Evolutionary conservation across 2,797 vertebrate species (phyloP).

Genomic region (Tokudaia muenninki): DNA sequence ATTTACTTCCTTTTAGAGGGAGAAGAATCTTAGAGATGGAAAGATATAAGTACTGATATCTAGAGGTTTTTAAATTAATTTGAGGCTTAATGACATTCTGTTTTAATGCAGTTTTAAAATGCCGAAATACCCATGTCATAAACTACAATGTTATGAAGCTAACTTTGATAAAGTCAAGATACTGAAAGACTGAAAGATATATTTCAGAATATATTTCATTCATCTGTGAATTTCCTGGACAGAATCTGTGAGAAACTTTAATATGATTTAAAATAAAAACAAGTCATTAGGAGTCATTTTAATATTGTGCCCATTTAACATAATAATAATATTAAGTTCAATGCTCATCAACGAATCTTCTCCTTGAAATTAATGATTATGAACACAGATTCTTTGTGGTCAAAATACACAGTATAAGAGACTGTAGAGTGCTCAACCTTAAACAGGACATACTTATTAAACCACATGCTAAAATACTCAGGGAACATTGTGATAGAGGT

Average conservation of each 20-base stretch:
- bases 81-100: not conserved
- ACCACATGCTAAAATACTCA: not conserved
- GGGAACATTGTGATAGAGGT: not conserved
- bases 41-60: not conserved
- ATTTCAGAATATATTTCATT: not conserved
- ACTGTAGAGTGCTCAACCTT: not conserved
- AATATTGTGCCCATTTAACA: too few species aligned
- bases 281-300: not conserved
- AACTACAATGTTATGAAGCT: not conserved
- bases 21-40: not conserved
- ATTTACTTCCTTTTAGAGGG: not conserved
- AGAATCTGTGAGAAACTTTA: not conserved
- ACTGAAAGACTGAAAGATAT: not conserved
- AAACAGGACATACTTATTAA: not conserved
- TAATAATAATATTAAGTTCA: not conserved
- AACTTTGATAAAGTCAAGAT: not conserved
- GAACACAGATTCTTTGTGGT: not conserved
- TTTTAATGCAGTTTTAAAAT: not conserved
- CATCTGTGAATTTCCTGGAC: not conserved
- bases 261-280: not conserved
- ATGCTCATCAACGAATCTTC: not conserved
- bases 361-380: not conserved
- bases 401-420: not conserved
- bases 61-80: not conserved
- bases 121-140: not conserved